phyloP scores from a whole-genome alignment of 2,888 invertebrate genomes.

The Mystacides longicornis region DNA sequence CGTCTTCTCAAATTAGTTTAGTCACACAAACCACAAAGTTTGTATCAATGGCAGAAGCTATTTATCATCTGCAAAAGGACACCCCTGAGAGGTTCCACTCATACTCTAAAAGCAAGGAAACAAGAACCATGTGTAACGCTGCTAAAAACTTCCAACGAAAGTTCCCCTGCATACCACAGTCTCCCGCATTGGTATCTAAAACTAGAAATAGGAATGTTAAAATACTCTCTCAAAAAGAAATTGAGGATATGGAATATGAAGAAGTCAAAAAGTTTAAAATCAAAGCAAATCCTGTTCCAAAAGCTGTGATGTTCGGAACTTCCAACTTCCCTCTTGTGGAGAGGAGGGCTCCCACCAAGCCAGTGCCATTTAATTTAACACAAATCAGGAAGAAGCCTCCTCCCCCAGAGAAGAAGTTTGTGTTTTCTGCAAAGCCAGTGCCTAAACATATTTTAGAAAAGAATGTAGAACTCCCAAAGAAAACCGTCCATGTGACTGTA shows the following conservation, averaged over 20 bases:
- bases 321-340: constrained; percentile 42
- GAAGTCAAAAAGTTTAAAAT: constrained; percentile 60
- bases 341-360: constrained; percentile 51
- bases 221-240: constrained; percentile 51
- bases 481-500: constrained; percentile 32
- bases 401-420: constrained; percentile 29
- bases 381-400: constrained; percentile 43
- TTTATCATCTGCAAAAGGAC: constrained; percentile 49
- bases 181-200: constrained; percentile 49
- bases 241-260: constrained; percentile 54
- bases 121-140: constrained; percentile 1
- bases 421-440: constrained; percentile 56
- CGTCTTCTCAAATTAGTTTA: constrained; percentile 21
- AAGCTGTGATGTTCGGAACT: constrained; percentile 48
- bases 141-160: constrained; percentile 28
- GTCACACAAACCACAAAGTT: constrained; percentile 33
- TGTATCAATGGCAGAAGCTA: constrained; percentile 53
- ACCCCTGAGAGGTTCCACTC: constrained; percentile 52
- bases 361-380: constrained; percentile 59
- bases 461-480: constrained; percentile 38
- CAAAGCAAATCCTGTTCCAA: constrained; percentile 59
- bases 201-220: constrained; percentile 47
- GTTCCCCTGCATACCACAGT: constrained; percentile 44
- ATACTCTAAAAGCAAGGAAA: constrained; percentile 16
- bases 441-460: constrained; percentile 49